Percentiles rank a stretch among this genome's conserved stretches.
Conservation (phyloP, 2,797 vertebrate genomes). For the Cirrhinus molitorella region DNA sequence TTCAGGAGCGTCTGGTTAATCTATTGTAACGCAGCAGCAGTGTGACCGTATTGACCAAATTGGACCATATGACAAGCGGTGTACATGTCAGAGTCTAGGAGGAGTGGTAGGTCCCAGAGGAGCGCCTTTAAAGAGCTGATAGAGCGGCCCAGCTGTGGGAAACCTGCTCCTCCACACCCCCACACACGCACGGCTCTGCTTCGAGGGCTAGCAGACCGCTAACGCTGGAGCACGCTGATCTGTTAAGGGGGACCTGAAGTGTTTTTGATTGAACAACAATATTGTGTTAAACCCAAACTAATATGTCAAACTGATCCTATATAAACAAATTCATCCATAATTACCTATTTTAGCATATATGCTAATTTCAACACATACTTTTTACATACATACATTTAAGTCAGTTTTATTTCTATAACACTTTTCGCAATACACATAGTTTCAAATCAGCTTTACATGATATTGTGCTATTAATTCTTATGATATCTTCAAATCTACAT, state of each 20-base stretch:
- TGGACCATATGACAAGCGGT: slow-evolving; percentile 68
- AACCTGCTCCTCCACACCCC: slow-evolving; percentile 59
- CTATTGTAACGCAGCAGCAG: slow-evolving; percentile 59
- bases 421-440: not conserved
- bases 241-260: slow-evolving; percentile 40
- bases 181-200: slow-evolving; percentile 46
- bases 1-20: slow-evolving; percentile 58
- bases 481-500: not conserved
- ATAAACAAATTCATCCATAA: not conserved
- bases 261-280: slow-evolving; percentile 43
- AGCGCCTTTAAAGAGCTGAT: slow-evolving; percentile 60
- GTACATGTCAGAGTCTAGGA: slow-evolving; percentile 63
- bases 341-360: not conserved
- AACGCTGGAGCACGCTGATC: slow-evolving; percentile 42
- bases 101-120: slow-evolving; percentile 61
- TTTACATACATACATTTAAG: too few species aligned
- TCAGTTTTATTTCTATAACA: too few species aligned
- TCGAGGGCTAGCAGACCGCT: slow-evolving; percentile 33
- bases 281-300: slow-evolving; percentile 35
- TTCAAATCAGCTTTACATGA: not conserved
- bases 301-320: slow-evolving; percentile 3
- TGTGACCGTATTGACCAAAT: slow-evolving; percentile 69
- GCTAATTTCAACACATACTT: not conserved
- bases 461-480: not conserved
- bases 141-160: slow-evolving; percentile 63